These are phyloP conservation scores for Glossosoma conforme DNA, from an alignment of 1,140 invertebrate species.

Conservation along the genomic window DNA sequence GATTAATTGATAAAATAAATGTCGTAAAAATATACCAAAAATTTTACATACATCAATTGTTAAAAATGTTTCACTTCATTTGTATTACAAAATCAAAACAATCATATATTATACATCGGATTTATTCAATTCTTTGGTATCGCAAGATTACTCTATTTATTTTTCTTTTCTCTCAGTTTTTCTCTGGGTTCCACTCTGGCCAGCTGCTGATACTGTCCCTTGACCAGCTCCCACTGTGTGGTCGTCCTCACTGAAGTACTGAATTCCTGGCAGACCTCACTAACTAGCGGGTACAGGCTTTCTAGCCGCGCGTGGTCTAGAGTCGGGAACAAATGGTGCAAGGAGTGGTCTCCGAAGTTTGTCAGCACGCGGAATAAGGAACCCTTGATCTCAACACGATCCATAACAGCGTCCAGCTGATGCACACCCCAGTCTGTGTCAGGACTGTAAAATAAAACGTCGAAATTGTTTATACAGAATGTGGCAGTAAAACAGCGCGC, in stretches of 20 bases:
- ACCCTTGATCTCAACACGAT: slow-evolving; percentile 64
- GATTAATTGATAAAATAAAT: too few species aligned
- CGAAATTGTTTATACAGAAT: too few species aligned
- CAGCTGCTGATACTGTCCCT: slow-evolving; percentile 66
- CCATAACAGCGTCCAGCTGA: slow-evolving; percentile 70
- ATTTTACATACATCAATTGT: too few species aligned
- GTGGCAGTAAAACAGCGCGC: too few species aligned
- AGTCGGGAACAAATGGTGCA: slow-evolving; percentile 81
- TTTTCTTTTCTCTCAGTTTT: too few species aligned
- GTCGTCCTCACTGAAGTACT: slow-evolving; percentile 51
- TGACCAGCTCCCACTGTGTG: slow-evolving; percentile 56
- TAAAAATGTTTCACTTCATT: too few species aligned
- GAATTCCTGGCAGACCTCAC: slow-evolving; percentile 67
- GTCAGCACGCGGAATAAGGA: slow-evolving; percentile 64
- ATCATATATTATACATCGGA: too few species aligned
- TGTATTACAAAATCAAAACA: too few species aligned
- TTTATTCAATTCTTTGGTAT: too few species aligned
- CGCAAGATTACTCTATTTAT: too few species aligned
- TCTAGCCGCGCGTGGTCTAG: slow-evolving; percentile 69
- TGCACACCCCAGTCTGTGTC: slow-evolving; percentile 73
- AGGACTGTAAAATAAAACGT: slow-evolving; percentile 19
- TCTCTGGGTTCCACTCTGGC: slow-evolving; percentile 50
- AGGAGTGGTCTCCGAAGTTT: slow-evolving; percentile 70
- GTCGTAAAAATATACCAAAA: too few species aligned
- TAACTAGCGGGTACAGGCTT: slow-evolving; percentile 59